Evolutionary conservation across 1,140 invertebrate genomes (phyloP), one percentile per base, ranked within the genome.

Genomic region (Nomia melanderi): DNA sequence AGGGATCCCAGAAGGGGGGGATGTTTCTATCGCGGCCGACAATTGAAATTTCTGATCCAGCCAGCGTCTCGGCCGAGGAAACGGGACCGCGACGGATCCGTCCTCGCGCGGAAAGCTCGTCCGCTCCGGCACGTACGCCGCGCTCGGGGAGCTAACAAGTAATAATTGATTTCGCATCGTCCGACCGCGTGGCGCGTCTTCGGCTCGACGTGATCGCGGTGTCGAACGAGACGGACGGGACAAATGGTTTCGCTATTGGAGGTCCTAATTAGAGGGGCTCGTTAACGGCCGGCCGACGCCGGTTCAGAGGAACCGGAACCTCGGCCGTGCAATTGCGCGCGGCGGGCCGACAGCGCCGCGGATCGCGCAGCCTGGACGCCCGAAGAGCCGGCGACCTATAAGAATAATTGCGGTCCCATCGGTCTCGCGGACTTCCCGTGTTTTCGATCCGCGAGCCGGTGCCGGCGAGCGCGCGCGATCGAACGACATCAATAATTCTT

Each of bases 41-140:
- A 57, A 62, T 72, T 72, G 39, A 59, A 72, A 72, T 47, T 50
- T 72, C 56, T 44, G 36, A 9, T 17, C 54, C 12, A 33, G 39
- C 54, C 31, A n/a, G n/a, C 33, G 36, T 39, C 36, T 9, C 12
- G 8, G 8, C 36, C 8, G 56, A 27, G n/a, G 17, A 71, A 71
- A 47, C 41, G 70, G 29, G 29, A 63, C 47, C 70, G 59, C 57
- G 70, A 50, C n/a, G 70, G 63, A 72, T 50, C 11, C 36, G 29
- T 63, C 29, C 29, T n/a, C n/a, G 41, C 0, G 25, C 1, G 9
- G 59, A 59, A 70, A 70, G 57, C 53, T 56, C 27, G 54, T n/a
- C 47, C 9, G 12, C 20, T 11, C 12, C 5, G 27, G 39, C 67
- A 25, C 70, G 14, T 60, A 23, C 17, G 4, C 33, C 33, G 12